Conservation (phyloP, 2,888 invertebrate genomes). For the Lagria hirta region DNA sequence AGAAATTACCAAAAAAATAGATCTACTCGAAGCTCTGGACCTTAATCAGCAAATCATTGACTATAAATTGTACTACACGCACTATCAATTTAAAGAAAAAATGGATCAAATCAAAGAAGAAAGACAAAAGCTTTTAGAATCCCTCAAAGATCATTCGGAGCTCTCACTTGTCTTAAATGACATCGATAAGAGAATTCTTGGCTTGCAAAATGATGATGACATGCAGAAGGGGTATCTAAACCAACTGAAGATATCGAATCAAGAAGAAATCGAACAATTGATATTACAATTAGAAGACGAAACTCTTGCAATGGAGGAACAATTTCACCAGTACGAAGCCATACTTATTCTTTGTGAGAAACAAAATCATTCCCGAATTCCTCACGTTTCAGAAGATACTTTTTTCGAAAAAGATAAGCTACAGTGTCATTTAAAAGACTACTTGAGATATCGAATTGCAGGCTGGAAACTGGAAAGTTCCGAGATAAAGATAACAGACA, state of each 20-base stretch:
- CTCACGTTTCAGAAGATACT: conserved; percentile 35
- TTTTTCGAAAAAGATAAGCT: too few relatives aligned
- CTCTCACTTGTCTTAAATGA: conserved; percentile 34
- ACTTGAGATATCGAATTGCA: too few relatives aligned
- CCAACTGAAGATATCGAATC: conserved; percentile 40
- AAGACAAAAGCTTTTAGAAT: conserved; percentile 33
- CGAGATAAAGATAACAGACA: conserved; percentile 33
- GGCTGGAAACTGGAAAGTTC: conserved; percentile 38
- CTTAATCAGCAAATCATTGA: conserved; percentile 40
- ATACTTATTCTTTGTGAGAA: conserved; percentile 38
- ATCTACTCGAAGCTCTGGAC: conserved; percentile 41
- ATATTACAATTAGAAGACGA: conserved; percentile 36
- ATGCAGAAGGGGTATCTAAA: conserved; percentile 37
- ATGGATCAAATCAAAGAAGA: conserved; percentile 36
- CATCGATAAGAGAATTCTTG: conserved; percentile 39
- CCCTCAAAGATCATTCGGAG: conserved; percentile 28
- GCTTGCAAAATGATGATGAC: conserved; percentile 38
- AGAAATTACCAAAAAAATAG: conserved; percentile 29
- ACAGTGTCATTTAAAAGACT: too few relatives aligned
- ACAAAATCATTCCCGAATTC: conserved; percentile 35
- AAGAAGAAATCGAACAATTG: conserved; percentile 39
- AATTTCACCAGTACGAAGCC: conserved; percentile 36
- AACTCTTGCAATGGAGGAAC: conserved; percentile 34
- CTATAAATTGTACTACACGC: conserved; percentile 43
- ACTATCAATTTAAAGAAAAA: conserved; percentile 37